Conservation (phyloP, 2,888 invertebrate species). For the Monochamus alternatus region DNA sequence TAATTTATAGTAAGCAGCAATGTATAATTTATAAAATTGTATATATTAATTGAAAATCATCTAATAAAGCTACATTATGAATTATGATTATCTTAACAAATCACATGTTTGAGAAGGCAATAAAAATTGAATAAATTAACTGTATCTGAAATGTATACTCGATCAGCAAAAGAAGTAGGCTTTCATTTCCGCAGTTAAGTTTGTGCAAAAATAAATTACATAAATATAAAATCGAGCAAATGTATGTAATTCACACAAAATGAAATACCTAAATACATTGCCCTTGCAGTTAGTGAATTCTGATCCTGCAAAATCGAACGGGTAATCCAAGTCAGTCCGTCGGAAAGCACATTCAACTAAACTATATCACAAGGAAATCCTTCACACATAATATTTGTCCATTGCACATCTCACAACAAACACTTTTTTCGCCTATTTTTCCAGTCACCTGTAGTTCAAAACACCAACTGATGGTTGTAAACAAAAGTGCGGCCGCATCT, state of each 20-base stretch:
- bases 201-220: not conserved
- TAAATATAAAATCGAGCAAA: slow-evolving; percentile 18
- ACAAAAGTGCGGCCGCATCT: slow-evolving; percentile 55
- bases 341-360: slow-evolving; percentile 40
- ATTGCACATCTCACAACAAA: slow-evolving; percentile 37
- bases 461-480: slow-evolving; percentile 53
- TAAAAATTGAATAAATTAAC: not conserved
- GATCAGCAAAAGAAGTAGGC: no score
- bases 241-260: slow-evolving; percentile 35
- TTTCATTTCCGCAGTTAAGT: not conserved
- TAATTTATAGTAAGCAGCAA: not conserved
- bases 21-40: not conserved
- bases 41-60: not conserved
- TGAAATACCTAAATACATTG: slow-evolving; percentile 53
- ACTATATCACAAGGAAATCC: slow-evolving; percentile 34
- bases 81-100: not conserved
- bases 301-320: slow-evolving; percentile 32
- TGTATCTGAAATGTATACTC: no score
- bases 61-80: not conserved
- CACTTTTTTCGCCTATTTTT: slow-evolving; percentile 41
- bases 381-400: slow-evolving; percentile 32
- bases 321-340: slow-evolving; percentile 44
- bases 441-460: slow-evolving; percentile 42
- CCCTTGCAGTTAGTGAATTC: slow-evolving; percentile 38
- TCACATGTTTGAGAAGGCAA: not conserved